Conservation (phyloP, 2,113 vertebrate genomes). For the Planiliza haematocheilus region DNA sequence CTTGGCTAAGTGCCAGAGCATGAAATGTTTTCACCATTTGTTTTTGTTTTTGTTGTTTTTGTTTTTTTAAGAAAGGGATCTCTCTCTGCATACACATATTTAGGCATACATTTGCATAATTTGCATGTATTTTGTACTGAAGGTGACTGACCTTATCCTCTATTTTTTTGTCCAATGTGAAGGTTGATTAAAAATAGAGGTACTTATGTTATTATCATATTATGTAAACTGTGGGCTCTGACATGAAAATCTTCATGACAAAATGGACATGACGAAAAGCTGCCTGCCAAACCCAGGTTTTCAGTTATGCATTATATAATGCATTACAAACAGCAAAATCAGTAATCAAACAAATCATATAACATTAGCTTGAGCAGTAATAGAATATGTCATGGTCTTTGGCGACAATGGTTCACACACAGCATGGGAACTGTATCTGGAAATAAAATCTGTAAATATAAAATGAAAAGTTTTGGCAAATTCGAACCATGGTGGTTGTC, state of each 20-base stretch:
- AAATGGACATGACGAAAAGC: too few relatives aligned
- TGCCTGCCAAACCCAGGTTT: too few relatives aligned
- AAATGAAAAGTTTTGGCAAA: too few relatives aligned
- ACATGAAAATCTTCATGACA: too few relatives aligned
- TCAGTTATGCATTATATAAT: too few relatives aligned
- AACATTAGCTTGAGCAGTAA: not conserved
- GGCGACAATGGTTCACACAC: not conserved
- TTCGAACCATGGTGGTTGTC: too few relatives aligned
- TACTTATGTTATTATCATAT: not conserved
- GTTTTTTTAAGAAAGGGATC: not conserved
- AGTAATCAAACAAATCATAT: too few relatives aligned
- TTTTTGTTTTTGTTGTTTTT: too few relatives aligned
- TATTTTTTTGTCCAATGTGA: not conserved
- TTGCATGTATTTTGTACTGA: constrained; percentile 3
- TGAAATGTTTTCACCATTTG: constrained; percentile 11
- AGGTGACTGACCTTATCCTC: constrained; percentile 19
- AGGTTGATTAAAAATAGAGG: not conserved
- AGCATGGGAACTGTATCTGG: not conserved
- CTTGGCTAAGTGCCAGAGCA: constrained; percentile 7
- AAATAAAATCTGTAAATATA: too few relatives aligned
- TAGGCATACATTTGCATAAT: constrained; percentile 11
- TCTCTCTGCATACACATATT: not conserved
- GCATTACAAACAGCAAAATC: too few relatives aligned
- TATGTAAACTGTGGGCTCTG: not conserved
- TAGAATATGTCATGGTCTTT: not conserved